Conservation (phyloP, 2,888 invertebrate genomes). For the Cheilosia vernalis region DNA sequence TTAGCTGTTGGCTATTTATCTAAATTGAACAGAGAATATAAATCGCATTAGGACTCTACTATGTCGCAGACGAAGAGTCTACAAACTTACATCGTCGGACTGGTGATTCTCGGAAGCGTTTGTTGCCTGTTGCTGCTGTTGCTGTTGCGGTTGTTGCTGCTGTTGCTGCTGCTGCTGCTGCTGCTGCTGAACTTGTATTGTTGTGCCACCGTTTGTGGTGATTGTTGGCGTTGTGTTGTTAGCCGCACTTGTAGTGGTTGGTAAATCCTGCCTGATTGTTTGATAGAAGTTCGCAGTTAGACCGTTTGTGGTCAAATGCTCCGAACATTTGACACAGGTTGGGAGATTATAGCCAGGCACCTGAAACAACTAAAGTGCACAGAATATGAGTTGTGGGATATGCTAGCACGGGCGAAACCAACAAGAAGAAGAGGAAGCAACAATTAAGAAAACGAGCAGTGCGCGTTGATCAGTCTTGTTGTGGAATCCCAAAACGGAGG, state of each 20-base stretch:
- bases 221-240: slow-evolving; percentile 78
- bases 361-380: slow-evolving; percentile 81
- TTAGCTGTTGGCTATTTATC: slow-evolving; percentile 75
- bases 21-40: slow-evolving; percentile 67
- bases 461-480: slow-evolving; percentile 55
- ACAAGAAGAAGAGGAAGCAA: slow-evolving; percentile 61
- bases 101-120: slow-evolving; percentile 82
- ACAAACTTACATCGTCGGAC: slow-evolving; percentile 78
- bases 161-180: slow-evolving; percentile 69
- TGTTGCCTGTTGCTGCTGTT: slow-evolving; percentile 77
- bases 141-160: slow-evolving; percentile 58
- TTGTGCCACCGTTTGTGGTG: slow-evolving; percentile 72
- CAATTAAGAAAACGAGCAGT: slow-evolving; percentile 45
- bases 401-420: slow-evolving; percentile 15
- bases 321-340: slow-evolving; percentile 83
- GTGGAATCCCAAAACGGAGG: not conserved
- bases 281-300: slow-evolving; percentile 80
- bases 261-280: slow-evolving; percentile 78
- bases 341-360: slow-evolving; percentile 83
- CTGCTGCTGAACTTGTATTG: slow-evolving; percentile 76
- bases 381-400: slow-evolving; percentile 44
- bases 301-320: slow-evolving; percentile 82
- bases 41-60: slow-evolving; percentile 61
- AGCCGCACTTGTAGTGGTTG: slow-evolving; percentile 77
- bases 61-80: not conserved